Evolutionary conservation across 2,113 vertebrate genomes (phyloP).

Genomic region (Odontophorus gujanensis): DNA sequence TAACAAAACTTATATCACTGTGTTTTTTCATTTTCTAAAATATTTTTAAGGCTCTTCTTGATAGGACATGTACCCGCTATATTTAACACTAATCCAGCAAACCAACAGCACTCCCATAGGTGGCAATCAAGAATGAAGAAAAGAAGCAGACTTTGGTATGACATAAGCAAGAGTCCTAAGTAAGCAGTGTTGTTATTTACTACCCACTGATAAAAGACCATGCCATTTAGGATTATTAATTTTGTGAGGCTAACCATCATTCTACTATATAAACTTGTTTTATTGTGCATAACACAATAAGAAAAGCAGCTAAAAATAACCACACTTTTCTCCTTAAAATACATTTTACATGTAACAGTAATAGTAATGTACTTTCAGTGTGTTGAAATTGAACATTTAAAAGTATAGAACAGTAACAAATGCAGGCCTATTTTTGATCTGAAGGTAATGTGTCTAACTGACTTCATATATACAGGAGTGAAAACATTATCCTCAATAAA

Average conservation of each 20-base stretch:
- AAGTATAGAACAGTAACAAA: neutral
- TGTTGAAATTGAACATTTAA: neutral
- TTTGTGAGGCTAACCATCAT: neutral
- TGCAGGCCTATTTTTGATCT: neutral
- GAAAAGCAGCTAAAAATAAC: neutral
- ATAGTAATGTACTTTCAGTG: neutral
- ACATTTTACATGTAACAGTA: neutral
- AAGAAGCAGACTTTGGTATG: neutral
- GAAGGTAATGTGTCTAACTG: neutral
- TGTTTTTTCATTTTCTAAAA: neutral
- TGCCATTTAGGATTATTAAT: slow-evolving; percentile 28
- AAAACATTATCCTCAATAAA: slow-evolving; percentile 40
- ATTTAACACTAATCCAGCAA: neutral
- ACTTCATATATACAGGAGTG: neutral
- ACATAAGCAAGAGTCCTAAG: neutral
- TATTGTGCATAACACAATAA: neutral
- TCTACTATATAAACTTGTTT: neutral
- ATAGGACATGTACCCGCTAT: neutral
- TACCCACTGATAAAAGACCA: slow-evolving; percentile 55
- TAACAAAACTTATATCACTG: neutral
- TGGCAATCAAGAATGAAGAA: neutral
- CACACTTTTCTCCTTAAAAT: neutral
- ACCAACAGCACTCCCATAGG: neutral
- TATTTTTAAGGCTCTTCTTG: neutral
- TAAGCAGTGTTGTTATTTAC: slow-evolving; percentile 20